Evolutionary conservation across 2,113 vertebrate species (phyloP), one percentile per base, ranked within the genome.

Genomic region (Pomatostomus ruficeps): DNA sequence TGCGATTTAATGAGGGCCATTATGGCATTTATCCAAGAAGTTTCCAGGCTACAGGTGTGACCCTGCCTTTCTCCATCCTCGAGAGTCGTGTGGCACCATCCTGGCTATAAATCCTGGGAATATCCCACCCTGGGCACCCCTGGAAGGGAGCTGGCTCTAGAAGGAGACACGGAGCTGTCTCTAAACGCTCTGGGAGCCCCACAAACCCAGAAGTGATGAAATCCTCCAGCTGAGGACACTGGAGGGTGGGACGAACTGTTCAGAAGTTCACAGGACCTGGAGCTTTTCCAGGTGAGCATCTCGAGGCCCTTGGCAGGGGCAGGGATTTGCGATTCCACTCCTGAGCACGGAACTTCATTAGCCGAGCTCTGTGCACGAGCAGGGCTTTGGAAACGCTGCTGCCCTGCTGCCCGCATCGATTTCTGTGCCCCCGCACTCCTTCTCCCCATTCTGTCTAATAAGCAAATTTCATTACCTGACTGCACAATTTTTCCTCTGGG

Each of bases 391-490:
- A 77, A 85, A 67, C 35, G 75, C 57, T 94, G 55, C 90, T 88
- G 91, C 67, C 93, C 93, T 95, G 91, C 88, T 96, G 59, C 46
- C 85, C 61, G 40, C 86, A 96, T 97, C 71, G 96, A 97, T 97
- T 96, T 94, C 92, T 96, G 93, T 93, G 91, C 82, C 95, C 85
- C 95, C 90, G 93, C 94, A 92, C 93, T 94, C 82, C 29, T 96
- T 83, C 96, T 96, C 12, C 90, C 92, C 88, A 78, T 97, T 94
- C 49, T 90, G 94, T 93, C 92, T 97, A 96, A 96, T 91, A 95
- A 97, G 95, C 95, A 96, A 96, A 97, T 97, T 97, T 97, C 96
- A 95, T 96, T 97, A 97, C 92, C 88, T 92, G 95, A 90, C 95
- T 94, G 94, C 90, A 92, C 94, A 58, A 90, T 97, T 93, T 96